Conservation (phyloP, 2,888 invertebrate species). For the Oligia fasciuncula region DNA sequence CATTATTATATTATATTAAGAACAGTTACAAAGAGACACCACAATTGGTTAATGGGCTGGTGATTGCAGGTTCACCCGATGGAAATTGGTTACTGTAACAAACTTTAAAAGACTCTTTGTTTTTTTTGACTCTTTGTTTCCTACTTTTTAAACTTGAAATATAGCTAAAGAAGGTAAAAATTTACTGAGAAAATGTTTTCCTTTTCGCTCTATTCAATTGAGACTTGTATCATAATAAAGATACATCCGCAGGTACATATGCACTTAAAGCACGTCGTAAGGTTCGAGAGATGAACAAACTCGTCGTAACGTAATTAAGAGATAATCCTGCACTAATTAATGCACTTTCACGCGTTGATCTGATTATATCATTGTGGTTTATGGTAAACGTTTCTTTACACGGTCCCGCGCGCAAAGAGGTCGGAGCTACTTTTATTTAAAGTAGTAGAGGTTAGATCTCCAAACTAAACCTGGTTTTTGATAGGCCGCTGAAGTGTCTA, state of each 20-base stretch:
- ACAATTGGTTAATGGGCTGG: background rate
- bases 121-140: too few relatives aligned
- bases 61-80: background rate
- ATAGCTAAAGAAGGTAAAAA: too few relatives aligned
- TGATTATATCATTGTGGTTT: slow-evolving; percentile 42
- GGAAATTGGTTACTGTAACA: background rate
- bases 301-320: slow-evolving; percentile 10
- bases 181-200: too few relatives aligned
- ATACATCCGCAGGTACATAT: background rate
- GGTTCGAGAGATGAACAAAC: slow-evolving; percentile 2
- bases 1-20: background rate
- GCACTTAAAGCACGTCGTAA: background rate
- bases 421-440: background rate
- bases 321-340: slow-evolving; percentile 28
- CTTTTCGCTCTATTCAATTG: background rate
- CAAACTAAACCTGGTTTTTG: background rate
- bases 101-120: background rate
- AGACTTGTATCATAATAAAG: background rate
- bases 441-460: background rate
- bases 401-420: slow-evolving; percentile 10
- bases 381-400: slow-evolving; percentile 47
- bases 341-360: slow-evolving; percentile 39
- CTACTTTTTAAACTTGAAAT: too few relatives aligned
- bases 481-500: too few relatives aligned
- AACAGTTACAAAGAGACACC: background rate